phyloP scores from a whole-genome alignment of 2,888 invertebrate species.

The Cryptocephalus moraei region DNA sequence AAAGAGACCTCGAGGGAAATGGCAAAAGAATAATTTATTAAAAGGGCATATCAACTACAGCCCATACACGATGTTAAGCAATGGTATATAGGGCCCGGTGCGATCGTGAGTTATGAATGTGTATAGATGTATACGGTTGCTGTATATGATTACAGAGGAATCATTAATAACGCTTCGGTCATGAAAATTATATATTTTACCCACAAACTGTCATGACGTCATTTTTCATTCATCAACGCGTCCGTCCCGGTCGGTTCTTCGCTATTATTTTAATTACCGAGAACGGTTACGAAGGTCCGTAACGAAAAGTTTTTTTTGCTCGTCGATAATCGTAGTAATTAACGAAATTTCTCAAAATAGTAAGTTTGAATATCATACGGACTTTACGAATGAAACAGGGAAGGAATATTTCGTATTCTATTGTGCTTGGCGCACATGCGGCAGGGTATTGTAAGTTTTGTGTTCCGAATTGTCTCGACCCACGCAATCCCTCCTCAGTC shows the following conservation, averaged over 20 bases:
- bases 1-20: no score
- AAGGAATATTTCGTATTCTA: no score
- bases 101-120: conserved; percentile 23
- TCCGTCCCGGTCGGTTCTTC: conserved; percentile 8
- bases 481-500: no score
- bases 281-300: conserved; percentile 21
- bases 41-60: conserved; percentile 2
- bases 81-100: conserved; percentile 5
- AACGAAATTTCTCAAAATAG: no score
- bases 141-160: conserved; percentile 30
- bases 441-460: no score
- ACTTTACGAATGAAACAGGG: no score
- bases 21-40: conserved; percentile 5
- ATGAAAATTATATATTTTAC: conserved; percentile 36
- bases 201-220: conserved; percentile 35
- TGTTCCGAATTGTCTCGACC: no score
- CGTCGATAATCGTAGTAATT: no score
- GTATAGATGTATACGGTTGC: conserved; percentile 26
- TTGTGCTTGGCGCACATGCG: no score
- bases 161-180: conserved; percentile 36
- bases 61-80: background rate
- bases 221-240: conserved; percentile 28
- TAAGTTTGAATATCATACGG: no score
- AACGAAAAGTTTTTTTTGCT: no score
- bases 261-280: background rate